Percentiles rank a stretch among this genome's conserved stretches.
phyloP scores from a whole-genome alignment of 2,888 invertebrate genomes.

The Nemotelus pantherinus region DNA sequence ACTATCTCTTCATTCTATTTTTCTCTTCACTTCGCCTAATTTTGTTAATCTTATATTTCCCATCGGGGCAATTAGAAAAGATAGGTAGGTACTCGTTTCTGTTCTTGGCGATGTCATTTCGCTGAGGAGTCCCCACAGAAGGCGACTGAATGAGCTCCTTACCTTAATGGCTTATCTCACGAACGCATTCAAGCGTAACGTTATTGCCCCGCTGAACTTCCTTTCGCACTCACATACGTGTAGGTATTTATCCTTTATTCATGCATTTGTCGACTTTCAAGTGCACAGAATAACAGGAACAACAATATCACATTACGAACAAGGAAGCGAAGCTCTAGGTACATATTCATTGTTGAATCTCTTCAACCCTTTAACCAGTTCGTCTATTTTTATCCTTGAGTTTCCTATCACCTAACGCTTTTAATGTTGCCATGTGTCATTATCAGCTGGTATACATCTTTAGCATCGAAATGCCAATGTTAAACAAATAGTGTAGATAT shows the following conservation, averaged over 20 bases:
- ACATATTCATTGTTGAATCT: constrained; percentile 1
- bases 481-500: no score
- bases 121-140: no score
- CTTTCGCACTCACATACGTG: neutral
- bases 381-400: neutral
- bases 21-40: constrained; percentile 29
- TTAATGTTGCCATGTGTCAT: neutral
- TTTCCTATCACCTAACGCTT: no score
- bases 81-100: neutral
- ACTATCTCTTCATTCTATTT: constrained; percentile 6
- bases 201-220: constrained; percentile 20
- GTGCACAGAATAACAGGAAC: constrained; percentile 18
- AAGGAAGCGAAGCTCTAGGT: constrained; percentile 24
- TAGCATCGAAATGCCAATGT: no score
- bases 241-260: constrained; percentile 30
- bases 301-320: neutral
- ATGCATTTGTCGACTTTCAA: constrained; percentile 37
- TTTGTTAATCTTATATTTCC: constrained; percentile 39
- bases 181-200: constrained; percentile 34
- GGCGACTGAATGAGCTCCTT: no score
- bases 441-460: neutral
- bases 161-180: constrained; percentile 31
- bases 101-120: no score
- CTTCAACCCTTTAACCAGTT: constrained; percentile 37
- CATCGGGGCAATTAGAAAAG: constrained; percentile 36